Base-by-base conservation (phyloP, 2,888 invertebrate species). In the Cataglyphis livida region DNA sequence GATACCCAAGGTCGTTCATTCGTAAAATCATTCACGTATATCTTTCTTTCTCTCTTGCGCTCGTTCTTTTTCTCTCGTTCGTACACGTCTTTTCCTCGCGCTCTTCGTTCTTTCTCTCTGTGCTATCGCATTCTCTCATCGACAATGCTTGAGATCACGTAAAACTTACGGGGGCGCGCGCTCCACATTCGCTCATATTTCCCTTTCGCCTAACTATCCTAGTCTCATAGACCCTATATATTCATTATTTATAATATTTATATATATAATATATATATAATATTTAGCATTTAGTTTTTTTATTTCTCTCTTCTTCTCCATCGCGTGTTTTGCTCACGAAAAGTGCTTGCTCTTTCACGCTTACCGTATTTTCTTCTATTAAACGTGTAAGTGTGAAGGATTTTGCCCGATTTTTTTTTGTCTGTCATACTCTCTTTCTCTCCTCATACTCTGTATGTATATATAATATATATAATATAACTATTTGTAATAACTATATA, bases 181-280 rank as follows among this genome's bases (percentile, higher is more conserved):
- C 84, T 28, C 57, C 90, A 12, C 87, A 85, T 65, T 84, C 89
- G 25, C 71, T 76, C 87, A 54, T 87, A 82, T 88, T 85, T 92
- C 89, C 87, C 91, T 92, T 92, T 92, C 91, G 88, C 90, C 93
- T 93, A 93, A 90, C 93, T 93, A 93, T 89, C 89, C 93, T 93
- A 93, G 92, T 92, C 93, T 94, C 94, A 94, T 94, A 94, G 93
- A 94, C 93, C 94, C 92, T 93, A 93, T 93, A 51, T 51, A 93
- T 94, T 94, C 93, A 94, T 93, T 94, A 94, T 94, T 94, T 94
- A 94, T 94, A 94, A 94, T 94, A 94, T 94, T 93, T 93, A 92
- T 93, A 93, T 94, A 93, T 93, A 93, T 93, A 83, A 89, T 89
- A 88, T 89, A 91, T 94, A 90, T 94, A 94, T 94, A 94, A 94